Conservation (phyloP, 2,888 invertebrate species). For the Shargacucullia verbasci region DNA sequence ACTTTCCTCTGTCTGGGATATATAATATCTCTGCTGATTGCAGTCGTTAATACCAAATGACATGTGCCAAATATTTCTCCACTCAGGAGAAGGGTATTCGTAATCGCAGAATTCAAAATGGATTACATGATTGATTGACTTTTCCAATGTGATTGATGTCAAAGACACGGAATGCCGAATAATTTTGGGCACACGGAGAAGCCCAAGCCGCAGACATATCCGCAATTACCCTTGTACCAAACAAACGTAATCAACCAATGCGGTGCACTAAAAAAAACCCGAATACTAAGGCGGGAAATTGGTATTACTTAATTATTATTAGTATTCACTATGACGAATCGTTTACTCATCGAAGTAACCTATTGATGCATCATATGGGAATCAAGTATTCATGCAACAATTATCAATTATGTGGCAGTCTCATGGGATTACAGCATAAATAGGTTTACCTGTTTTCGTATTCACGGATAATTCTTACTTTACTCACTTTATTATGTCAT, state of each 20-base stretch:
- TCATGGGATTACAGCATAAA: not conserved
- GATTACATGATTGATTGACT: not conserved
- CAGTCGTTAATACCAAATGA: too few species aligned
- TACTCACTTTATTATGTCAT: too few species aligned
- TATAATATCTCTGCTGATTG: too few species aligned
- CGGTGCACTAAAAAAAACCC: constrained; percentile 29
- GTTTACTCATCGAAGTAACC: constrained; percentile 19
- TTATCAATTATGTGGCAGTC: not conserved
- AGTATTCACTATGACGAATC: constrained; percentile 37
- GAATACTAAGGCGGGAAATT: constrained; percentile 26
- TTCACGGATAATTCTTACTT: constrained; percentile 1
- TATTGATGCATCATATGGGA: constrained; percentile 7
- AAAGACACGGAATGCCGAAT: not conserved
- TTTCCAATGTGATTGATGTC: constrained; percentile 1
- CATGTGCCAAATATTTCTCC: too few species aligned
- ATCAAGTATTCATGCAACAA: constrained; percentile 1
- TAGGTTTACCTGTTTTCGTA: constrained; percentile 8
- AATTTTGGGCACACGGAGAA: constrained; percentile 5
- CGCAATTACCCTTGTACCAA: not conserved
- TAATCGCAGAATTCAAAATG: too few species aligned
- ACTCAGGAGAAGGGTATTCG: too few species aligned
- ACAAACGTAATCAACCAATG: constrained; percentile 11
- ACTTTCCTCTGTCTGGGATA: too few species aligned
- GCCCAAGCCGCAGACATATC: constrained; percentile 10
- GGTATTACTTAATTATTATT: constrained; percentile 40